Conservation (phyloP, 2,113 vertebrate species). For the Chionodraco myersi region DNA sequence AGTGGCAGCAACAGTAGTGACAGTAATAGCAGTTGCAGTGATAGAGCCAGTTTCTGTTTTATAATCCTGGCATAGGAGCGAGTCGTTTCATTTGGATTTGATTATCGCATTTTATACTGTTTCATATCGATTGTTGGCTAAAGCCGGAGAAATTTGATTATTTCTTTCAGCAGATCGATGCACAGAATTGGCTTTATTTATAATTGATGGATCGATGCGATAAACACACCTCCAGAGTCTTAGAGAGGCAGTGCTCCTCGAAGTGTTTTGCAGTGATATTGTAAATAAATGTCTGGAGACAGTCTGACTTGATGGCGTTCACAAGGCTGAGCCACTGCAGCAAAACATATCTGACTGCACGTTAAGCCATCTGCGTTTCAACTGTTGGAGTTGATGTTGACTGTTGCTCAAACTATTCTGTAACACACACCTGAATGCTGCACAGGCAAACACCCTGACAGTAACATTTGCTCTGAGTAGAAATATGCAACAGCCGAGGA, state of each 20-base stretch:
- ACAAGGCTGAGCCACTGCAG: conserved; percentile 18
- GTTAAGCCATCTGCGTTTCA: conserved; percentile 18
- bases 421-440: conserved; percentile 9
- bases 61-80: conserved; percentile 27
- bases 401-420: conserved; percentile 20
- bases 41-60: conserved; percentile 31
- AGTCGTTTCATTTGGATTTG: conserved; percentile 36
- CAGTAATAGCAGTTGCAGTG: conserved; percentile 10
- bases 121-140: conserved; percentile 12
- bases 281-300: conserved; percentile 45
- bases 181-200: conserved; percentile 34
- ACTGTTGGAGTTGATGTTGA: background rate
- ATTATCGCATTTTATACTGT: conserved; percentile 40
- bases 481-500: conserved; percentile 13
- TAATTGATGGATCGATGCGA: conserved; percentile 13
- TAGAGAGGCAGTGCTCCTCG: background rate
- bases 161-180: conserved; percentile 35
- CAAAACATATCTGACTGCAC: conserved; percentile 22
- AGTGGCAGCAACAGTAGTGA: conserved; percentile 9
- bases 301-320: conserved; percentile 19
- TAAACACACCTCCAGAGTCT: conserved; percentile 7
- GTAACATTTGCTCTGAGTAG: conserved; percentile 9
- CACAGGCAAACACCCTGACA: background rate
- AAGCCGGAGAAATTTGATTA: conserved; percentile 18
- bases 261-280: conserved; percentile 16